phyloP scores from a whole-genome alignment of 1,140 invertebrate species.

The Uloborus diversus region DNA sequence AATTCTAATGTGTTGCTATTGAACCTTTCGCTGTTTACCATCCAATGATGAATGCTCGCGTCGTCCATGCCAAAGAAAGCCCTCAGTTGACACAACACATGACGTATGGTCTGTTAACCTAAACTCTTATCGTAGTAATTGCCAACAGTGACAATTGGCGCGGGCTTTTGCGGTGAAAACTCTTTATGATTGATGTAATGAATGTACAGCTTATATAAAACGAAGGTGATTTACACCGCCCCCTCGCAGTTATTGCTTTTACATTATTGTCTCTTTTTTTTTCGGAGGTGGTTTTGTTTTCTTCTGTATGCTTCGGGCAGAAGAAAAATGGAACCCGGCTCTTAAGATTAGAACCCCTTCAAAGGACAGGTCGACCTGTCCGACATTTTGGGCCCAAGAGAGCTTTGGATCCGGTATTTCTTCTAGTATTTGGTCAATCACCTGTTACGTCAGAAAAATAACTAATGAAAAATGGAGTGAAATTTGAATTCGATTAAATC shows the following conservation, averaged over 20 bases:
- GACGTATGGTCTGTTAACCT: conserved; percentile 48
- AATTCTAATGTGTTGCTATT: conserved; percentile 20
- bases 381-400: too few species aligned
- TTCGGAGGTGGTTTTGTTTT: neutral
- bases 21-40: conserved; percentile 39
- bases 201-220: conserved; percentile 9
- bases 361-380: too few species aligned
- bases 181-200: conserved; percentile 35
- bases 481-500: too few species aligned
- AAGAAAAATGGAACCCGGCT: too few species aligned
- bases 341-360: too few species aligned
- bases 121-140: conserved; percentile 44
- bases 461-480: too few species aligned
- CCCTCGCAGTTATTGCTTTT: neutral
- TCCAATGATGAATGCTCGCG: conserved; percentile 27
- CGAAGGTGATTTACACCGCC: neutral
- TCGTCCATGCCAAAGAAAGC: conserved; percentile 5
- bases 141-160: conserved; percentile 44
- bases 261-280: neutral
- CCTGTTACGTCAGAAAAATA: too few species aligned
- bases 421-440: too few species aligned
- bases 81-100: conserved; percentile 29
- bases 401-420: too few species aligned
- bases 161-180: conserved; percentile 9
- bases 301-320: neutral